Conservation (phyloP, 53 echinoderm and acorn worm genomes). For the Glandiceps talaboti region DNA sequence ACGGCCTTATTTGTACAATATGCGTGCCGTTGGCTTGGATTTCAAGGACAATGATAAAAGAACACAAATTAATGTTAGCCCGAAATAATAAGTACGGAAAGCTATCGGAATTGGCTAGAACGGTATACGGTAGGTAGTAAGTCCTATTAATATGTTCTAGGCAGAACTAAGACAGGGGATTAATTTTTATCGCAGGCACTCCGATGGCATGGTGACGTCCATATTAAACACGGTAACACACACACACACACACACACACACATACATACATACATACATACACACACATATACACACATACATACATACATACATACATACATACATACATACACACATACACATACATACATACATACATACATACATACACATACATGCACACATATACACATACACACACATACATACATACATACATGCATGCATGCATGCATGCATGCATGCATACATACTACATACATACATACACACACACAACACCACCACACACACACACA, state of each 20-base stretch:
- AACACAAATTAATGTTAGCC: no score
- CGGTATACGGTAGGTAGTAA: no score
- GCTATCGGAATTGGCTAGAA: no score
- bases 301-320: neutral
- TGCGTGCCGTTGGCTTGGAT: no score
- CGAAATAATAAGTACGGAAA: no score
- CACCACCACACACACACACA: neutral
- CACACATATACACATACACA: neutral
- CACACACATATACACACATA: neutral
- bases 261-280: neutral
- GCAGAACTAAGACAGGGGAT: no score
- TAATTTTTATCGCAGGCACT: no score
- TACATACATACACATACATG: neutral
- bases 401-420: neutral
- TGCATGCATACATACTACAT: slow-evolving; percentile 3
- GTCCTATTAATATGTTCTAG: no score
- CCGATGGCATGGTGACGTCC: neutral
- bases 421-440: slow-evolving; percentile 2
- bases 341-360: neutral
- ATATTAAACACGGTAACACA: neutral
- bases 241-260: neutral
- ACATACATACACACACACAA: neutral
- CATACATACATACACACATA: neutral
- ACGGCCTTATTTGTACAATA: no score
- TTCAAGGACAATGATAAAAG: no score